These are phyloP conservation scores for Pelosia muscerda DNA, from an alignment of 2,888 invertebrate genomes.

Conservation along the genomic window DNA sequence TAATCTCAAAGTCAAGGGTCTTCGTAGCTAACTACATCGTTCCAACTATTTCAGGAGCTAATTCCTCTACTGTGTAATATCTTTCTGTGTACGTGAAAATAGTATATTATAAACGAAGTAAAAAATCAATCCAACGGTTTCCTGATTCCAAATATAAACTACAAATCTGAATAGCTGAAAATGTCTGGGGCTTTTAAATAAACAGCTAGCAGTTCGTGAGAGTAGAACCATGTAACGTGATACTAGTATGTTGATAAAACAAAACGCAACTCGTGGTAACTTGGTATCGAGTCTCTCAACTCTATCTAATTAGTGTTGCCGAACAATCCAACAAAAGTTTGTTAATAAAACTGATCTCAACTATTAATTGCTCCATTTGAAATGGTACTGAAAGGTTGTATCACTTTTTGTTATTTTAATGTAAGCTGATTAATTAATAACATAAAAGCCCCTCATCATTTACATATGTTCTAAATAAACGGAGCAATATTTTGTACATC, in stretches of 20 bases:
- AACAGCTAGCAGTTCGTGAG: not conserved
- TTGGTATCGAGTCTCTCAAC: constrained; percentile 49
- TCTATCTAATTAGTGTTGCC: constrained; percentile 63
- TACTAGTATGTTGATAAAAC: constrained; percentile 37
- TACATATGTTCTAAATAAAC: too few relatives aligned
- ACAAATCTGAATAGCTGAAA: not conserved
- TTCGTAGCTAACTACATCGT: too few relatives aligned
- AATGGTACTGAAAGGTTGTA: constrained; percentile 42
- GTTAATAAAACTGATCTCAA: constrained; percentile 62
- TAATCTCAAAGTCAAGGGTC: too few relatives aligned
- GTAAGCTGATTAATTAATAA: not conserved
- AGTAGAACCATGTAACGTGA: not conserved
- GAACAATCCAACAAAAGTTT: constrained; percentile 63
- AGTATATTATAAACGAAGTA: too few relatives aligned
- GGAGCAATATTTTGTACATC: too few relatives aligned
- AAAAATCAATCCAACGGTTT: not conserved
- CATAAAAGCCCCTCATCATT: too few relatives aligned
- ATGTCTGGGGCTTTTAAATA: not conserved
- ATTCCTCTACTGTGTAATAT: not conserved
- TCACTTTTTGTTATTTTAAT: constrained; percentile 22
- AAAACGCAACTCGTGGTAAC: constrained; percentile 41
- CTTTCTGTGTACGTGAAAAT: not conserved
- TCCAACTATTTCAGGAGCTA: too few relatives aligned
- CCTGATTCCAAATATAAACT: not conserved
- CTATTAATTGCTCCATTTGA: constrained; percentile 62